Percentiles rank a stretch among this genome's conserved stretches.
Evolutionary conservation across 2,888 invertebrate species (phyloP).

Genomic region (Cryptophagus acutangulus): DNA sequence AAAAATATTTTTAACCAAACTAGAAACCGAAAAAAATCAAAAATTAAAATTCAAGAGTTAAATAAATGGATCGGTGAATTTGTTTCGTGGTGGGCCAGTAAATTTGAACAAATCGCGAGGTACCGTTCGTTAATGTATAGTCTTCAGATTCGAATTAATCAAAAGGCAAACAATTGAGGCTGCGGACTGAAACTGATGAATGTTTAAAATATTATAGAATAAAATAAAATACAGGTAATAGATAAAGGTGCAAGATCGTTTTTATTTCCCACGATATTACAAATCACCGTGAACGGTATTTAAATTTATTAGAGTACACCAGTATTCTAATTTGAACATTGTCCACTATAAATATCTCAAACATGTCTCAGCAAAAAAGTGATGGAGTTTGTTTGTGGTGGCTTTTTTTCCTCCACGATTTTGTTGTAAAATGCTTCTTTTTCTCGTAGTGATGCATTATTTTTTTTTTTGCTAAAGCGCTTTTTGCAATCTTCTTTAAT

Average conservation of each 20-base stretch:
- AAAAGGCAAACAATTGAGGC: too few relatives aligned
- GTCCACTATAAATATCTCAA: not conserved
- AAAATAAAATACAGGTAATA: constrained; percentile 1
- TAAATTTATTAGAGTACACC: constrained; percentile 9
- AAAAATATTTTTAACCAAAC: too few relatives aligned
- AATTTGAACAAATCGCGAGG: too few relatives aligned
- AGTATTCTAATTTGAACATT: constrained; percentile 1
- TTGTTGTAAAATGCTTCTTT: not conserved
- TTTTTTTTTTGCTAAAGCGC: not conserved
- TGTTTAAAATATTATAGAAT: not conserved
- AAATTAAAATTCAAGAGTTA: too few relatives aligned
- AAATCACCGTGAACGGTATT: constrained; percentile 21
- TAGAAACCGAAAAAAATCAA: too few relatives aligned
- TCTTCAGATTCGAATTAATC: too few relatives aligned
- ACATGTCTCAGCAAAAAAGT: constrained; percentile 1
- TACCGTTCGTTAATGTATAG: too few relatives aligned
- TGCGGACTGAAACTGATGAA: too few relatives aligned
- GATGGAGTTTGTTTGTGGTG: too few relatives aligned
- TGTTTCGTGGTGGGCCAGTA: too few relatives aligned
- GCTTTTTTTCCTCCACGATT: too few relatives aligned
- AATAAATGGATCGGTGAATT: too few relatives aligned
- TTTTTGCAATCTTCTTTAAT: constrained; percentile 1
- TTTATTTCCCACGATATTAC: constrained; percentile 22
- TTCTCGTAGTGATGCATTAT: not conserved
- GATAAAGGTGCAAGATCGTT: not conserved